Conservation (phyloP, 2,888 invertebrate genomes). For the Lumbricus terrestris region DNA sequence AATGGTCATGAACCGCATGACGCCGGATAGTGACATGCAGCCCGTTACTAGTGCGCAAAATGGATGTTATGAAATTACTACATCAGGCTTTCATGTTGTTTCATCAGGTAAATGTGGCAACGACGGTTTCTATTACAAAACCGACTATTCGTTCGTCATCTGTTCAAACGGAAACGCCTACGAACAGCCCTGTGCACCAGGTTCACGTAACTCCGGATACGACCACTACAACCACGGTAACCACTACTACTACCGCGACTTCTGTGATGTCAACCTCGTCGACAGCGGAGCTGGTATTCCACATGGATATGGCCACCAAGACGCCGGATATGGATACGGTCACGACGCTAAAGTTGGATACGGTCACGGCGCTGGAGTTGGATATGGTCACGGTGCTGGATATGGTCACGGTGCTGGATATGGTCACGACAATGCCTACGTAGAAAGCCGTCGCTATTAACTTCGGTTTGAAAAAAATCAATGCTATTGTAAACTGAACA, state of each 20-base stretch:
- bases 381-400: not conserved
- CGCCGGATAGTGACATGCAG: conserved; percentile 4
- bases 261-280: conserved; percentile 36
- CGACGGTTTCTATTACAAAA: conserved; percentile 31
- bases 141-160: conserved; percentile 26
- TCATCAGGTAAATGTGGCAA: conserved; percentile 25
- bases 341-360: not conserved
- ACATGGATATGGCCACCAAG: conserved; percentile 17
- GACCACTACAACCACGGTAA: conserved; percentile 27
- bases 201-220: conserved; percentile 30
- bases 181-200: conserved; percentile 33
- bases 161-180: conserved; percentile 32
- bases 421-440: not conserved
- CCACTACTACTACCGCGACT: conserved; percentile 32
- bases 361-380: not conserved
- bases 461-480: too few species aligned
- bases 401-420: not conserved
- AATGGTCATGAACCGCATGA: too few species aligned
- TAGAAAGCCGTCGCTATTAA: too few species aligned
- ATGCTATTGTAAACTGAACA: too few species aligned
- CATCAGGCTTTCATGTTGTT: too few species aligned
- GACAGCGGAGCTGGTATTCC: conserved; percentile 28
- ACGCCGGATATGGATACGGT: conserved; percentile 12
- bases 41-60: not conserved
- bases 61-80: too few species aligned